phyloP scores from a whole-genome alignment of 2,113 vertebrate genomes.

The Martes martes region DNA sequence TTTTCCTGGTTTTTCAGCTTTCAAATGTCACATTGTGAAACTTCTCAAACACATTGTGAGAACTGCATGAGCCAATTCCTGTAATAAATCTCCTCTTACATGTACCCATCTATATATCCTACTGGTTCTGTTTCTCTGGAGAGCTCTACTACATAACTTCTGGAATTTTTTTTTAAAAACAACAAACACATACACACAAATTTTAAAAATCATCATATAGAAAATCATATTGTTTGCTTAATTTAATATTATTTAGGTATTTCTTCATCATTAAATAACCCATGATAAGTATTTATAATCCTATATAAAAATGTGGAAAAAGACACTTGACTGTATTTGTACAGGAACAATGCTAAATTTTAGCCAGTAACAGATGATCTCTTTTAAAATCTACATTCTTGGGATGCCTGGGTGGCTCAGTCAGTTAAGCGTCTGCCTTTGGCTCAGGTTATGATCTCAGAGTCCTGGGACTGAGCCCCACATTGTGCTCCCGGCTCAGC shows the following conservation, averaged over 20 bases:
- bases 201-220: neutral
- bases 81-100: neutral
- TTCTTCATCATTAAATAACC: neutral
- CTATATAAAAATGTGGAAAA: neutral
- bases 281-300: neutral
- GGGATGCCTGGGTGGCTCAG: neutral
- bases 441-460: neutral
- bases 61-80: neutral
- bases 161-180: neutral
- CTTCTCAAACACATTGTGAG: neutral
- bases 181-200: neutral
- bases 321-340: neutral
- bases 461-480: too few species aligned
- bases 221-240: neutral
- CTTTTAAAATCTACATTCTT: slow-evolving; percentile 21
- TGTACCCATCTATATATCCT: neutral
- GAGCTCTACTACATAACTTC: neutral
- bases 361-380: neutral
- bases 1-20: neutral
- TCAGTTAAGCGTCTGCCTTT: neutral
- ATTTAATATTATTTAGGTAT: neutral
- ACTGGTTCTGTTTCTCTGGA: neutral
- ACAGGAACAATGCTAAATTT: neutral
- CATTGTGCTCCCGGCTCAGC: neutral
- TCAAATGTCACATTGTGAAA: neutral